Evolutionary conservation across 2,113 vertebrate species (phyloP).

Genomic region (Pituophis catenifer): DNA sequence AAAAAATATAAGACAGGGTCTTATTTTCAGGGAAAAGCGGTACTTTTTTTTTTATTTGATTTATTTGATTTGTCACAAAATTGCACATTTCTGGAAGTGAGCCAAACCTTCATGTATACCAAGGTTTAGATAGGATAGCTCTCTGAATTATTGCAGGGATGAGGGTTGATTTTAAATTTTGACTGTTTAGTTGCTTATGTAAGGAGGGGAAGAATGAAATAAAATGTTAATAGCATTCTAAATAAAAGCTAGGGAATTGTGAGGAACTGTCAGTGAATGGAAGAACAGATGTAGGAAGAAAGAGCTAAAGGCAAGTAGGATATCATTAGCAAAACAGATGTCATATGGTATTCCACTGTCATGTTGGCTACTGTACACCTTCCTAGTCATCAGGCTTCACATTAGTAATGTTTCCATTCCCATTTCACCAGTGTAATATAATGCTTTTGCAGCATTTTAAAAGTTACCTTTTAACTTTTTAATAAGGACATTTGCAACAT

Average conservation of each 20-base stretch:
- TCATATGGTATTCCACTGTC: not conserved
- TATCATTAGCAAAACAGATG: not conserved
- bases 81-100: not conserved
- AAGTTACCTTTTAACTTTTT: not conserved
- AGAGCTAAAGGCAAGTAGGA: not conserved
- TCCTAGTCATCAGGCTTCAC: not conserved
- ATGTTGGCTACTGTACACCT: not conserved
- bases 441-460: not conserved
- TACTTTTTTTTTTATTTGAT: not conserved
- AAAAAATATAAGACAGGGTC: too few species aligned
- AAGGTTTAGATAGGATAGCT: not conserved
- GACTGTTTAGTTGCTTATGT: not conserved
- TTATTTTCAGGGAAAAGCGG: too few species aligned
- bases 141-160: not conserved
- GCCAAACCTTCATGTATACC: not conserved
- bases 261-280: not conserved
- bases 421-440: not conserved
- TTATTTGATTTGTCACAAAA: not conserved
- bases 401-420: not conserved
- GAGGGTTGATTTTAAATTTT: not conserved
- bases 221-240: not conserved
- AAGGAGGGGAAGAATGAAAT: not conserved
- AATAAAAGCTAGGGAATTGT: not conserved
- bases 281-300: not conserved
- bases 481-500: not conserved